Evolutionary conservation across 2,888 invertebrate species (phyloP).

Genomic region (Bombylius major): DNA sequence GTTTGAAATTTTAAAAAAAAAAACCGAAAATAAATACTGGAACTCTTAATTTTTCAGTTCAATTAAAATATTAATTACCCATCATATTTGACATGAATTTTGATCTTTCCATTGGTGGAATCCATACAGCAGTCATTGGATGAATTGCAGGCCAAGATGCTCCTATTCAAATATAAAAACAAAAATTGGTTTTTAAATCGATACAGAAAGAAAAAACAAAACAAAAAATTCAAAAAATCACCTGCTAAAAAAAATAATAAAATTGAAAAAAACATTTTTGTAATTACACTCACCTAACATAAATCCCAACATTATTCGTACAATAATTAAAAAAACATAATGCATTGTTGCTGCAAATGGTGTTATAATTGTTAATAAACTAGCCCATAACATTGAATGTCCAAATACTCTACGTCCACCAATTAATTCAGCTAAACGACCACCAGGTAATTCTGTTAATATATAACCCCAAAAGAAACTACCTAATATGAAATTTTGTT

Average conservation of each 20-base stretch:
- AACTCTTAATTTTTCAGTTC: neutral
- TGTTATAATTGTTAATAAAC: constrained; percentile 66
- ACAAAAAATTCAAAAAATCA: neutral
- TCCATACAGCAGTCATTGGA: constrained; percentile 87
- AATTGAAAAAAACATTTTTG: neutral
- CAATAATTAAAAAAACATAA: constrained; percentile 54
- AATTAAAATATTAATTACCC: constrained; percentile 43
- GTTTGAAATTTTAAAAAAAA: neutral
- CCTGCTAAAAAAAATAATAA: constrained; percentile 40
- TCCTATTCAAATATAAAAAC: constrained; percentile 40
- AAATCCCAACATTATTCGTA: constrained; percentile 63
- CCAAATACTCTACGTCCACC: constrained; percentile 78
- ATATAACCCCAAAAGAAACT: constrained; percentile 91
- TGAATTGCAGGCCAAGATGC: constrained; percentile 91
- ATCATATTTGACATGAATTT: constrained; percentile 89
- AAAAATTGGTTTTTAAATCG: neutral
- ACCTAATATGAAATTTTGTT: constrained; percentile 69
- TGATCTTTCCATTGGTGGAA: constrained; percentile 84
- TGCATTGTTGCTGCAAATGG: constrained; percentile 61
- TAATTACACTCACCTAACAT: constrained; percentile 39
- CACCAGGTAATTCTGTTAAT: constrained; percentile 78
- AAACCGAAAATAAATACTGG: neutral
- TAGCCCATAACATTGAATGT: constrained; percentile 71
- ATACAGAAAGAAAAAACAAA: neutral
- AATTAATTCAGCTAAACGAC: constrained; percentile 67